Conservation (phyloP, 2,113 vertebrate genomes). For the Cebidichthys violaceus region DNA sequence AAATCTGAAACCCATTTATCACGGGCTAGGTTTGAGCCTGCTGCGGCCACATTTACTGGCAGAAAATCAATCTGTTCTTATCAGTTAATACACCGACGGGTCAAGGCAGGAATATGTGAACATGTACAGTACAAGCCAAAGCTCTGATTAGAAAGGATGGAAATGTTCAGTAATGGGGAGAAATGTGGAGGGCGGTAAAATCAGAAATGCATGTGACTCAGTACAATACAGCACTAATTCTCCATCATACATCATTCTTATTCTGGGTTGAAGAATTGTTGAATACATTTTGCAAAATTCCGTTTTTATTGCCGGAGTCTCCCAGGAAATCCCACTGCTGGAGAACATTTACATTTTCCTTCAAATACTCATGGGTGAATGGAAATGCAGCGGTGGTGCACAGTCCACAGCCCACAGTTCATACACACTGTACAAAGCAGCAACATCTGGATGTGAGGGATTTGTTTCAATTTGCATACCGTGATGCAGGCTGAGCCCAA, state of each 20-base stretch:
- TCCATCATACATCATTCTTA: conserved; percentile 24
- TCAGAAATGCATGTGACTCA: background rate
- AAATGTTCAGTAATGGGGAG: conserved; percentile 31
- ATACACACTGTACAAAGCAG: conserved; percentile 5
- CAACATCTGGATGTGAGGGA: conserved; percentile 24
- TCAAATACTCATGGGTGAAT: conserved; percentile 30
- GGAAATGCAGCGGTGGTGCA: conserved; percentile 22
- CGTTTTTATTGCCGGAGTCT: background rate
- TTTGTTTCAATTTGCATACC: conserved; percentile 30
- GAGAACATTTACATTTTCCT: conserved; percentile 19
- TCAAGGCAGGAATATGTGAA: conserved; percentile 63
- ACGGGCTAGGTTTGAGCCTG: conserved; percentile 58
- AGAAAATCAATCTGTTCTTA: conserved; percentile 79
- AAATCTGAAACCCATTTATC: conserved; percentile 78
- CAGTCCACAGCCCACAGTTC: background rate
- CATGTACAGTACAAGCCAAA: conserved; percentile 57
- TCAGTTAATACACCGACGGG: conserved; percentile 71
- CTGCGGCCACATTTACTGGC: conserved; percentile 58
- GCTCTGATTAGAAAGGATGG: conserved; percentile 65
- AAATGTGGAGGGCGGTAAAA: background rate
- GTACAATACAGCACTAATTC: conserved; percentile 14
- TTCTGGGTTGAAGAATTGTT: conserved; percentile 13
- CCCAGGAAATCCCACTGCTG: background rate
- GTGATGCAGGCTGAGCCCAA: background rate
- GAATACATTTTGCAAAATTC: conserved; percentile 13